phyloP scores from a whole-genome alignment of 2,888 invertebrate species.

The Megaustenia siamemsis region DNA sequence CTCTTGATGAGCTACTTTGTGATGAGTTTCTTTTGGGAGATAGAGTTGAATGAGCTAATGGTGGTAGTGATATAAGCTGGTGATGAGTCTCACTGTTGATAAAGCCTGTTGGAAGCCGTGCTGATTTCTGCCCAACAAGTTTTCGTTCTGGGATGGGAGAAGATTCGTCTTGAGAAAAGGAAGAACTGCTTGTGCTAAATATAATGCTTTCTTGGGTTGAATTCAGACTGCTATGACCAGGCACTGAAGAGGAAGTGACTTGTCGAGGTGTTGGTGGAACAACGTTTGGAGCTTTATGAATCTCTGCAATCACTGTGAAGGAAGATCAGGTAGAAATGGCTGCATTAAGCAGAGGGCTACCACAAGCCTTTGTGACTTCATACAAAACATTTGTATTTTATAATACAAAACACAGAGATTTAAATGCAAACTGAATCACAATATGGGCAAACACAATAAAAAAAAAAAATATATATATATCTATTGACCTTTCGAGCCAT shows the following conservation, averaged over 20 bases:
- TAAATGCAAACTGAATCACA: too few relatives aligned
- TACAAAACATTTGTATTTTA: too few relatives aligned
- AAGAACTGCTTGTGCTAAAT: conserved; percentile 32
- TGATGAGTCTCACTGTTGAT: neutral
- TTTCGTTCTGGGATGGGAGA: neutral
- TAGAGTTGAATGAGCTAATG: neutral
- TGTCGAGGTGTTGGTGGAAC: conserved; percentile 33
- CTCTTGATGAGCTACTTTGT: neutral
- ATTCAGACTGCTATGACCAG: conserved; percentile 37
- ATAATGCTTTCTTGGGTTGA: conserved; percentile 41
- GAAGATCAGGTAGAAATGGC: neutral
- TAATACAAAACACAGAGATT: too few relatives aligned
- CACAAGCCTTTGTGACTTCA: too few relatives aligned
- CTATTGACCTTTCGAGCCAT: too few relatives aligned
- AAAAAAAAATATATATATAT: too few relatives aligned
- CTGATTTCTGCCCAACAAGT: neutral
- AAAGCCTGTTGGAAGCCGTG: neutral
- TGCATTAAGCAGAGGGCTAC: too few relatives aligned
- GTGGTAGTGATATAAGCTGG: conserved; percentile 10
- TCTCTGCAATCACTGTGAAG: conserved; percentile 50
- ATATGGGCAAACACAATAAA: too few relatives aligned
- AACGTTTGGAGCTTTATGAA: conserved; percentile 45
- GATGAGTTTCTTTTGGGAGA: neutral
- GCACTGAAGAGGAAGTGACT: neutral
- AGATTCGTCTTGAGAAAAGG: conserved; percentile 25